A percentile compares a stretch with the other conserved stretches of the same genome.
phyloP scores from a whole-genome alignment of 2,797 vertebrate species.

The Selene dorsalis region DNA sequence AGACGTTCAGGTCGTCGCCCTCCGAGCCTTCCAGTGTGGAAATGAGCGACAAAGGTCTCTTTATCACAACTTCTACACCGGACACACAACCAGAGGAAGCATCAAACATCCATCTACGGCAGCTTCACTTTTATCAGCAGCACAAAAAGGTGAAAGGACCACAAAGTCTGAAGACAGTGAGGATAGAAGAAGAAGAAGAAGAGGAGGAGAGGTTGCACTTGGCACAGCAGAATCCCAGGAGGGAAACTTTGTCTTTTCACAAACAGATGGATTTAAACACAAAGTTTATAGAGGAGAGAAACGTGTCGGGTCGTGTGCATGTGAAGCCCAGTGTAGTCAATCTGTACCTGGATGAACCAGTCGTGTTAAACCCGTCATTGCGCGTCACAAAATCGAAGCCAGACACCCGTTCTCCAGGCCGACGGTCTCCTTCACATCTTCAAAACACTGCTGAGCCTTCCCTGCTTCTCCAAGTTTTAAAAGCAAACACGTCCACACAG shows the following conservation, averaged over 20 bases:
- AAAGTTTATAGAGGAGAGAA: not conserved
- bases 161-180: not conserved
- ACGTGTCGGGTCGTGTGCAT: accelerated
- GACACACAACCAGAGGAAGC: not conserved
- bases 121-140: not conserved
- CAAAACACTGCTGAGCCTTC: not conserved
- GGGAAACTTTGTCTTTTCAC: not conserved
- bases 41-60: conserved; percentile 16
- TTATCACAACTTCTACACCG: not conserved
- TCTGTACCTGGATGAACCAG: conserved; percentile 19
- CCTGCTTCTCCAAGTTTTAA: not conserved
- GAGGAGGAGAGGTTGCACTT: not conserved
- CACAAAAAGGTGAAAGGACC: not conserved
- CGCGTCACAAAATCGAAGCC: too few species aligned
- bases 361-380: not conserved
- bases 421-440: not conserved
- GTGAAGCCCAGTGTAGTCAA: not conserved
- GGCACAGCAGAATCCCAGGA: not conserved
- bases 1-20: conserved; percentile 70
- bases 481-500: conserved; percentile 75
- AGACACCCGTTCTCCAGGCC: not conserved
- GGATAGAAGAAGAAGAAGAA: not conserved
- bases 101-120: not conserved
- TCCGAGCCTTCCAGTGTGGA: conserved; percentile 66
- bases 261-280: not conserved